Conservation (phyloP, 2,888 invertebrate species). For the Meandrusa payeni region DNA sequence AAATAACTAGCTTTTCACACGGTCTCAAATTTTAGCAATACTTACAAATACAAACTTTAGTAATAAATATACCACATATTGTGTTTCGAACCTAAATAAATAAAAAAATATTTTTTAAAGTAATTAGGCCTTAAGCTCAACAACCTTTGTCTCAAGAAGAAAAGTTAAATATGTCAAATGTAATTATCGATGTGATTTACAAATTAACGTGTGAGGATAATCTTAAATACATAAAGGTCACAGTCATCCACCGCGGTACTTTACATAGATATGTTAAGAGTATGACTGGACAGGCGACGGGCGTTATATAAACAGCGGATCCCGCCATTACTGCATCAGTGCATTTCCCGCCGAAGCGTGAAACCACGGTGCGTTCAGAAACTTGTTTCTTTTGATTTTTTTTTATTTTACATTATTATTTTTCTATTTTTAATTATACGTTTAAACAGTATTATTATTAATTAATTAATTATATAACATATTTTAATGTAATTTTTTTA, state of each 20-base stretch:
- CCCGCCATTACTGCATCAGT: constrained; percentile 5
- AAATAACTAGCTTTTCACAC: no score
- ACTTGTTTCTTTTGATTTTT: not conserved
- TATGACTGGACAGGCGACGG: constrained; percentile 16
- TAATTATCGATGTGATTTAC: constrained; percentile 9
- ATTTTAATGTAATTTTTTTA: no score
- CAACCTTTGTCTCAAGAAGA: not conserved
- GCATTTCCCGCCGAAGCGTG: constrained; percentile 16
- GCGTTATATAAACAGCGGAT: constrained; percentile 13
- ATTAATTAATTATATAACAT: no score
- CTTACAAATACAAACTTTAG: no score
- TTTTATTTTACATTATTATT: not conserved
- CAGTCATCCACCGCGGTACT: constrained; percentile 15
- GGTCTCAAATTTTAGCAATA: no score
- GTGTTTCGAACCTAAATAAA: not conserved
- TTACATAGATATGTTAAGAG: constrained; percentile 13
- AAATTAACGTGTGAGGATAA: constrained; percentile 12
- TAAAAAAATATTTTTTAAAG: not conserved
- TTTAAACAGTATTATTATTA: not conserved
- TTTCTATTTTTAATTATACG: not conserved
- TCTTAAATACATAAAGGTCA: constrained; percentile 11
- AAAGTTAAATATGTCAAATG: not conserved
- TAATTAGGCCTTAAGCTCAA: not conserved
- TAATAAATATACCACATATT: no score
- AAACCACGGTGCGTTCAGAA: constrained; percentile 21